phyloP scores from a whole-genome alignment of 2,797 vertebrate genomes.

The Mareca strepera region DNA sequence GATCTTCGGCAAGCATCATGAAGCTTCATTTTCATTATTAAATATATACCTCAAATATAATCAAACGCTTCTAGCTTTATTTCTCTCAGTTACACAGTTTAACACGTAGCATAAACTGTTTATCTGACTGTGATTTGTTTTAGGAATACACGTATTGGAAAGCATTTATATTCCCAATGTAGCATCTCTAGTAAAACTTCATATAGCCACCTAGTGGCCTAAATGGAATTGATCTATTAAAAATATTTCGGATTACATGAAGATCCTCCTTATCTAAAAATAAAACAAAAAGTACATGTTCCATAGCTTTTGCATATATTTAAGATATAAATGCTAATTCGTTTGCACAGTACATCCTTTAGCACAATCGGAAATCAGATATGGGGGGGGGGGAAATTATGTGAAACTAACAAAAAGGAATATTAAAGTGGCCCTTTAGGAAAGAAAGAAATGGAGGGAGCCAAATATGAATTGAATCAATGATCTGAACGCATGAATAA shows the following conservation, averaged over 20 bases:
- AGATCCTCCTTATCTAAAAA: conserved; percentile 68
- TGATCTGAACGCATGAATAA: conserved; percentile 9
- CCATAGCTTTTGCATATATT: conserved; percentile 80
- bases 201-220: conserved; percentile 65
- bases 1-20: background rate
- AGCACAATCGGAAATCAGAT: conserved; percentile 74
- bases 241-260: conserved; percentile 45
- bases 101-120: conserved; percentile 49
- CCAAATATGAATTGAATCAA: conserved; percentile 14
- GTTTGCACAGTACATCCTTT: conserved; percentile 79
- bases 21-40: conserved; percentile 3
- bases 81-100: conserved; percentile 53
- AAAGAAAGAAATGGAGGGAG: background rate
- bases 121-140: conserved; percentile 1
- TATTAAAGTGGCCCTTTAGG: background rate
- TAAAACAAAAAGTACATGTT: conserved; percentile 75
- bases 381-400: conserved; percentile 55
- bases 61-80: conserved; percentile 58
- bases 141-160: conserved; percentile 16
- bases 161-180: conserved; percentile 27
- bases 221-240: conserved; percentile 37
- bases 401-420: conserved; percentile 51
- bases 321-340: conserved; percentile 83
- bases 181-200: conserved; percentile 45
- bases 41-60: conserved; percentile 34